Base-by-base conservation (phyloP, 2,888 invertebrate species). In the Cremastinae sp. region DNA sequence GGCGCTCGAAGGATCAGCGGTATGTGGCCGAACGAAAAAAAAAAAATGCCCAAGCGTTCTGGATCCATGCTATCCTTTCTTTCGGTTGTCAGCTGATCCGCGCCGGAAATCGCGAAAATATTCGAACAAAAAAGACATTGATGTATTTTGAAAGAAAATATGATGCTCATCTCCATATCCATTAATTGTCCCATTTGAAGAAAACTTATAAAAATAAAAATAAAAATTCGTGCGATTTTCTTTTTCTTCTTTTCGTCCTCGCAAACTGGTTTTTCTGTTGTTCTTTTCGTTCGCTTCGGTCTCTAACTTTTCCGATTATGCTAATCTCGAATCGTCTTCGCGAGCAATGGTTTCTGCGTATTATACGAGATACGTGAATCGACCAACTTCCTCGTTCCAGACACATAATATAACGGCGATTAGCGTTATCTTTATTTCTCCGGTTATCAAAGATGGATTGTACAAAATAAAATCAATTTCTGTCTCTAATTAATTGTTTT, bases 191-290 rank as follows among this genome's bases (percentile, higher is more conserved):
- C n/a, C n/a, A n/a, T n/a, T n/a, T n/a, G n/a, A n/a, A n/a, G n/a
- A n/a, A n/a, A n/a, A n/a, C n/a, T n/a, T n/a, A 7, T 9, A 22
- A 38, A 38, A 65, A 34, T 12, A 22, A 61, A 2, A 65, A 71
- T 58, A 66, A 75, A 79, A 80, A 74, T 16, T 74, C 79, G 76
- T 81, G 83, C 82, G 81, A 84, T 83, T 47, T 68, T 68, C 38
- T 47, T 58, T 20, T 41, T 70, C 65, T 73, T 65, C 41, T 54
- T 56, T 84, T 84, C 86, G 88, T 87, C 89, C 88, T 88, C 88
- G 89, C 87, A 89, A 89, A 89, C 89, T 88, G 89, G 89, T 89
- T 89, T 85, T 14, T 20, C 43, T 34, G 28, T 5, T 22, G 22
- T 20, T 22, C 61, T 45, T 54, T 53, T 36, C 82, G 82, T 82